phyloP scores from a whole-genome alignment of 92 coral and sea anemone species.

The Ricordea florida region DNA sequence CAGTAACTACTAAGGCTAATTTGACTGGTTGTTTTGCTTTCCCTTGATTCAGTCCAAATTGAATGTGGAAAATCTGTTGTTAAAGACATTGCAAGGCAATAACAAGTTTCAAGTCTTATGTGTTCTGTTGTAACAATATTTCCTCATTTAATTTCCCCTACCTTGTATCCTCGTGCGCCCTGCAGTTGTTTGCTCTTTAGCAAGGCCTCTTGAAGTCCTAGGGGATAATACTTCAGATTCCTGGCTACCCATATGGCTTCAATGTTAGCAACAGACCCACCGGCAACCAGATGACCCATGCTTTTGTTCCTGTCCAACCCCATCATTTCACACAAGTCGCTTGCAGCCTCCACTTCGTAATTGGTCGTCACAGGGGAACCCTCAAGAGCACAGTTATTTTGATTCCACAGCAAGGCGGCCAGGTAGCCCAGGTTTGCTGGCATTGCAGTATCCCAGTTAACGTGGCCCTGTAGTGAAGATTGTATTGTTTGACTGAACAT shows the following conservation, averaged over 20 bases:
- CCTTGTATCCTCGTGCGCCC: constrained; percentile 12
- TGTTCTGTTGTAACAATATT: no score
- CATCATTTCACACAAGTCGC: constrained; percentile 83
- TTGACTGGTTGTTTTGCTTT: no score
- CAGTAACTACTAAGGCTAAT: no score
- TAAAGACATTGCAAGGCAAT: no score
- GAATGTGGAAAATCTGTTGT: no score
- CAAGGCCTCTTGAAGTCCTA: constrained; percentile 80
- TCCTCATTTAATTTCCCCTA: neutral
- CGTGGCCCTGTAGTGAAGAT: constrained; percentile 72
- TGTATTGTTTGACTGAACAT: no score
- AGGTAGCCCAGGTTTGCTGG: constrained; percentile 88
- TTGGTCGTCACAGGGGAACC: constrained; percentile 69
- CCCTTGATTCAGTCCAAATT: no score
- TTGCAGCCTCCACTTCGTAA: constrained; percentile 74
- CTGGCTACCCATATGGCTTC: constrained; percentile 95
- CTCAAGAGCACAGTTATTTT: constrained; percentile 77
- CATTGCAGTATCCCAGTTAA: constrained; percentile 84
- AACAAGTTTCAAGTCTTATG: no score
- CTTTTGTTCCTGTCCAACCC: constrained; percentile 67
- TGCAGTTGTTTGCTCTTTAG: constrained; percentile 22
- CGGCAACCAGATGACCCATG: constrained; percentile 73
- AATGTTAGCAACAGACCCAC: constrained; percentile 90
- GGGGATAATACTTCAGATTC: constrained; percentile 81
- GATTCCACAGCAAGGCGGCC: constrained; percentile 80